phyloP scores from a whole-genome alignment of 2,888 invertebrate species.

The Heliconius ethilla region DNA sequence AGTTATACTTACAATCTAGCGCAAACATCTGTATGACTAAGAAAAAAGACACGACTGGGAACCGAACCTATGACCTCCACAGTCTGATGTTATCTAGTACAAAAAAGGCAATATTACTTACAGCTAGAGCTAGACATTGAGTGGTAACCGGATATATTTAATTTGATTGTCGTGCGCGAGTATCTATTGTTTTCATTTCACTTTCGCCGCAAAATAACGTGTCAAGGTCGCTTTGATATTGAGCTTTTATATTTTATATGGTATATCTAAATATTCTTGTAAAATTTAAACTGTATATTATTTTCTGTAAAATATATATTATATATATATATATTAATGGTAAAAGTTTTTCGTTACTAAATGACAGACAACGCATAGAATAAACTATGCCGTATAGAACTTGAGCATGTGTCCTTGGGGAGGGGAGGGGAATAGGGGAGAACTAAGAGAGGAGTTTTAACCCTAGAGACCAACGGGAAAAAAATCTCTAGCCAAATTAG shows the following conservation, averaged over 20 bases:
- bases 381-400: no score
- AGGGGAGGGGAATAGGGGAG: no score
- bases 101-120: conserved; percentile 1
- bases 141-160: conserved; percentile 43
- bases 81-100: conserved; percentile 21
- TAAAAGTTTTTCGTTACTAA: no score
- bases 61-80: neutral
- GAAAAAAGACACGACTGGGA: neutral
- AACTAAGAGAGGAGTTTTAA: no score
- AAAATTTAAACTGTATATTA: no score
- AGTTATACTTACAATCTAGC: neutral
- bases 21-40: neutral
- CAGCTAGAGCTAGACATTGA: conserved; percentile 7
- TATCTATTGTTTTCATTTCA: conserved; percentile 55
- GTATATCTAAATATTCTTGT: no score
- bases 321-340: no score
- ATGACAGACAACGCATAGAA: no score
- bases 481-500: no score
- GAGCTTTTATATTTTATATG: conserved; percentile 20
- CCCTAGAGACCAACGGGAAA: no score
- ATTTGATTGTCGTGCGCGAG: conserved; percentile 38
- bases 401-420: no score
- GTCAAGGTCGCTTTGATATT: conserved; percentile 52
- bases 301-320: no score
- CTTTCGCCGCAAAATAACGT: conserved; percentile 57